phyloP scores from a whole-genome alignment of 2,888 invertebrate genomes.

The Litoditis marina region DNA sequence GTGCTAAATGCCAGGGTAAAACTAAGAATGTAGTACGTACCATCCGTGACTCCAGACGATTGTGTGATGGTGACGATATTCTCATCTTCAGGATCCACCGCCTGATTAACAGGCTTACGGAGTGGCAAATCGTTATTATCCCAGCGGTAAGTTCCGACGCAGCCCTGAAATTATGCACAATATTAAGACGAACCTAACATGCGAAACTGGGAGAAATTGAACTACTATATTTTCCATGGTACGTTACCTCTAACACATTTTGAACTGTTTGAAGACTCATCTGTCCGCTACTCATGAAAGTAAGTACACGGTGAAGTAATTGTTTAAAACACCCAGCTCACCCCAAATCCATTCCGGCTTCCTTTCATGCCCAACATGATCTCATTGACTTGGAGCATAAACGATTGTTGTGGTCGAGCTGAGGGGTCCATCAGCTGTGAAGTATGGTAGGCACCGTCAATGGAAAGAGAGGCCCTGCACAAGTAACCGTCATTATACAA shows the following conservation, averaged over 20 bases:
- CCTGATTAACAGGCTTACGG: constrained; percentile 28
- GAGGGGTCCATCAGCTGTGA: constrained; percentile 31
- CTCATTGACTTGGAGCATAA: constrained; percentile 43
- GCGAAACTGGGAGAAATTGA: too few species aligned
- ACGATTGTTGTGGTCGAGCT: constrained; percentile 26
- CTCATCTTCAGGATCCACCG: constrained; percentile 62
- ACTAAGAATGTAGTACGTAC: neutral
- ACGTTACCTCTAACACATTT: too few species aligned
- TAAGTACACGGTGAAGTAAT: neutral
- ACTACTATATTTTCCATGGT: too few species aligned
- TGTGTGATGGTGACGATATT: constrained; percentile 38
- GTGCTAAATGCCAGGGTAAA: neutral
- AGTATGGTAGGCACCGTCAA: constrained; percentile 52
- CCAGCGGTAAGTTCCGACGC: constrained; percentile 79
- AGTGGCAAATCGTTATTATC: constrained; percentile 91
- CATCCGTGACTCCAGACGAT: constrained; percentile 34
- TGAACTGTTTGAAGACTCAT: too few species aligned
- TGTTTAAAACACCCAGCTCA: constrained; percentile 10
- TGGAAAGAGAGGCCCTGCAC: constrained; percentile 39
- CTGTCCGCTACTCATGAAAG: too few species aligned
- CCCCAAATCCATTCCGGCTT: constrained; percentile 28
- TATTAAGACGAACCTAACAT: too few species aligned
- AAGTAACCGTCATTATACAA: too few species aligned
- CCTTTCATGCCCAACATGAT: constrained; percentile 39
- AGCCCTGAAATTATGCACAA: constrained; percentile 65